These are phyloP conservation scores for Popillia japonica DNA, from an alignment of 1,140 invertebrate species.

Conservation along the genomic window DNA sequence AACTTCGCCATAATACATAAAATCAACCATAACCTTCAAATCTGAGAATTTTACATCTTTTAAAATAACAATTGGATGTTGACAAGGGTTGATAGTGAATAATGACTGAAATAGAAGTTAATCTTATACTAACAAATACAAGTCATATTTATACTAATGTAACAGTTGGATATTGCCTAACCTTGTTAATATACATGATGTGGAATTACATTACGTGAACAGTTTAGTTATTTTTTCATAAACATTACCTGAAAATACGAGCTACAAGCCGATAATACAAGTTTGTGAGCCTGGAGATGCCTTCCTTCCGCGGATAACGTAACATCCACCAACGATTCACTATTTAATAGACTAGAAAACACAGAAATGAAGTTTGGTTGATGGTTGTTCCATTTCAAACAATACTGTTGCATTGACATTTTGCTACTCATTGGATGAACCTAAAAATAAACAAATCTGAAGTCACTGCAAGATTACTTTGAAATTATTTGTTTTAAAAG, in stretches of 20 bases:
- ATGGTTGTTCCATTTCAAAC: slow-evolving; percentile 89
- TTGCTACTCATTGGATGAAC: slow-evolving; percentile 27
- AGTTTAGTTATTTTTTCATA: no score
- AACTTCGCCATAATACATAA: slow-evolving; percentile 92
- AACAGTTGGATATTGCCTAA: no score
- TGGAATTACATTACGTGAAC: no score
- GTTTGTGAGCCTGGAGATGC: slow-evolving; percentile 85
- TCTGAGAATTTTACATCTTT: slow-evolving; percentile 88
- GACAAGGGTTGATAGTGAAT: slow-evolving; percentile 85
- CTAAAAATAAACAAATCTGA: slow-evolving; percentile 34
- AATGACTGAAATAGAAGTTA: slow-evolving; percentile 67
- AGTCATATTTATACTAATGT: no score
- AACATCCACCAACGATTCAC: slow-evolving; percentile 86
- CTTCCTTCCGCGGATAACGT: slow-evolving; percentile 85
- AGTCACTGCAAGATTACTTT: slow-evolving; percentile 14
- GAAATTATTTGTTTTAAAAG: slow-evolving; percentile 43
- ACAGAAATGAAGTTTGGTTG: slow-evolving; percentile 88
- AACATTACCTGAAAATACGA: slow-evolving; percentile 86
- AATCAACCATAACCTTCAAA: slow-evolving; percentile 88
- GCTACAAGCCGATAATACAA: slow-evolving; percentile 86
- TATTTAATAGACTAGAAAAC: slow-evolving; percentile 80
- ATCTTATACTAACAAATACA: no score
- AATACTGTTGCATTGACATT: slow-evolving; percentile 86
- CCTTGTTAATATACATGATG: no score
- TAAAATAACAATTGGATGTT: slow-evolving; percentile 89